phyloP scores from a whole-genome alignment of 2,113 vertebrate species.

The Poecilia latipinna region DNA sequence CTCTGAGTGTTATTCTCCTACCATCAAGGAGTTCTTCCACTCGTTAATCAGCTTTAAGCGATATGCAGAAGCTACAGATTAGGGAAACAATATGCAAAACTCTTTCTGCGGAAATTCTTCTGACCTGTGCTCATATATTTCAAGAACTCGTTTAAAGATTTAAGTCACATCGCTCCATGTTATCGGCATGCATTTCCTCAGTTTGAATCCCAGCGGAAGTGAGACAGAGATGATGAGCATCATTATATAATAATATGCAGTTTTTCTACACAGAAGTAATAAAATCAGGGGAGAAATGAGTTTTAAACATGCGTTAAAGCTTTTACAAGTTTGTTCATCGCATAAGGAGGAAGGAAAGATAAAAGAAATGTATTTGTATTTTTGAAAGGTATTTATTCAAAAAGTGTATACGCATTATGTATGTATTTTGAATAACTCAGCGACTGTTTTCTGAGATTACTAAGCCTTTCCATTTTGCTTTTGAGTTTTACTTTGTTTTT shows the following conservation, averaged over 20 bases:
- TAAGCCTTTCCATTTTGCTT: slow-evolving; percentile 14
- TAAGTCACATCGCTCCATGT: slow-evolving; percentile 32
- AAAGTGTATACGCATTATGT: slow-evolving; percentile 55
- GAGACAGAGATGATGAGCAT: slow-evolving; percentile 19
- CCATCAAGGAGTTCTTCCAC: neutral
- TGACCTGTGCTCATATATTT: slow-evolving; percentile 35
- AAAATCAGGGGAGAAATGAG: slow-evolving; percentile 13
- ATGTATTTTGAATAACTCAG: slow-evolving; percentile 64
- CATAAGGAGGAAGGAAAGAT: slow-evolving; percentile 40
- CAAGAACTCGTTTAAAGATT: slow-evolving; percentile 29
- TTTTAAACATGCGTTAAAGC: slow-evolving; percentile 62
- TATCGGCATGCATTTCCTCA: slow-evolving; percentile 21
- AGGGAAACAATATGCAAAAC: slow-evolving; percentile 56
- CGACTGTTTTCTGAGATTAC: slow-evolving; percentile 27
- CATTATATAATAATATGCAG: too few species aligned
- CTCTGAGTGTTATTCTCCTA: neutral
- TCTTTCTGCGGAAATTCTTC: slow-evolving; percentile 36
- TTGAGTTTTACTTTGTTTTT: slow-evolving; percentile 27
- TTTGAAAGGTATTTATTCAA: slow-evolving; percentile 81
- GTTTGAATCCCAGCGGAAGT: slow-evolving; percentile 10
- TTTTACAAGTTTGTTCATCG: slow-evolving; percentile 61
- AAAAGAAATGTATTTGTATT: slow-evolving; percentile 70
- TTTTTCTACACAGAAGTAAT: neutral
- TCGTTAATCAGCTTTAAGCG: slow-evolving; percentile 32
- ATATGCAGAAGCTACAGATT: slow-evolving; percentile 31